Percentiles rank a stretch among this genome's conserved stretches.
Conservation (phyloP, 1,140 invertebrate species). For the Drosophila sturtevanti region DNA sequence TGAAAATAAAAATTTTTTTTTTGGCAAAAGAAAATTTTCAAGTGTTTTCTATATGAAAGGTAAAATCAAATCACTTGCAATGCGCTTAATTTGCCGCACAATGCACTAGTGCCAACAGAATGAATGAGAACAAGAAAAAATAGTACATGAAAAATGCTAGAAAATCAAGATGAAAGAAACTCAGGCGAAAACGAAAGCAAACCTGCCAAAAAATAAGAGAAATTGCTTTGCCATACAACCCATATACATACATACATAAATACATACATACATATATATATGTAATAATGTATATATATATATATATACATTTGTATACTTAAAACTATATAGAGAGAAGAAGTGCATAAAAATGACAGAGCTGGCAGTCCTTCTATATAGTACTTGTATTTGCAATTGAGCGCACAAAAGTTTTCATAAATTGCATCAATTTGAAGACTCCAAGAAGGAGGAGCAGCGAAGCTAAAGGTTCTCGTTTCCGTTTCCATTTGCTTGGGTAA, state of each 20-base stretch:
- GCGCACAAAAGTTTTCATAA: slow-evolving; percentile 79
- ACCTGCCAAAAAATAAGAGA: slow-evolving; percentile 55
- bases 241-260: background rate
- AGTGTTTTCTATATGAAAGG: slow-evolving; percentile 56
- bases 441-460: background rate
- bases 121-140: slow-evolving; percentile 14
- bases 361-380: slow-evolving; percentile 42
- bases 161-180: slow-evolving; percentile 44
- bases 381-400: slow-evolving; percentile 72
- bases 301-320: background rate
- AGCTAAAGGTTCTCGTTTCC: slow-evolving; percentile 3
- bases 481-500: slow-evolving; percentile 41
- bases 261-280: background rate
- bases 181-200: slow-evolving; percentile 43
- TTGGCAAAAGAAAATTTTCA: slow-evolving; percentile 59
- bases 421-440: slow-evolving; percentile 76
- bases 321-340: slow-evolving; percentile 22
- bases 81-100: slow-evolving; percentile 76
- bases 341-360: slow-evolving; percentile 77
- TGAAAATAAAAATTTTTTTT: slow-evolving; percentile 6
- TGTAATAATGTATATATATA: background rate
- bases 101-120: slow-evolving; percentile 50
- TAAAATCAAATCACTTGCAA: slow-evolving; percentile 70
- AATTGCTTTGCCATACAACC: slow-evolving; percentile 70
- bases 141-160: slow-evolving; percentile 23